Evolutionary conservation across 2,888 invertebrate species (phyloP).

Genomic region (Mellilla xanthometata): DNA sequence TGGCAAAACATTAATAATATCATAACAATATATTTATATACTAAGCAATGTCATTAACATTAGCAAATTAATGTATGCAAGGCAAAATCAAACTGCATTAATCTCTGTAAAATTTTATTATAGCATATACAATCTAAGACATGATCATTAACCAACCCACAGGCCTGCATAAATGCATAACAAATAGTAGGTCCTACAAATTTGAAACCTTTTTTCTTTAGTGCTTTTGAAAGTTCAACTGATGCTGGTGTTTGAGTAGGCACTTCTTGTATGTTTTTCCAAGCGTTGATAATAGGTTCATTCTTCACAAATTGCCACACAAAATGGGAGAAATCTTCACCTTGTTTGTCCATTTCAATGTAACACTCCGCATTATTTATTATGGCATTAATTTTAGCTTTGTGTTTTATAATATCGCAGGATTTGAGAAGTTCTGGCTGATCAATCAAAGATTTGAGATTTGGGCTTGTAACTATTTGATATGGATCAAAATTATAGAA

Average conservation of each 20-base stretch:
- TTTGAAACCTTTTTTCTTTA: slow-evolving; percentile 63
- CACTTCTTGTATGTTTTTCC: slow-evolving; percentile 49
- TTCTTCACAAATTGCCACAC: slow-evolving; percentile 63
- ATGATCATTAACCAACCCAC: slow-evolving; percentile 71
- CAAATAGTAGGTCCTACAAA: slow-evolving; percentile 66
- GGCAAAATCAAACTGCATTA: too few species aligned
- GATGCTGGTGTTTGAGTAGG: slow-evolving; percentile 55
- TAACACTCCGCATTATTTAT: slow-evolving; percentile 62
- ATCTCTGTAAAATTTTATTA: too few species aligned
- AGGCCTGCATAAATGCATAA: slow-evolving; percentile 75
- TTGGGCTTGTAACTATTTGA: neutral
- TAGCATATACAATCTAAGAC: slow-evolving; percentile 43
- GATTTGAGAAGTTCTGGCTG: neutral
- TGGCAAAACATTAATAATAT: too few species aligned
- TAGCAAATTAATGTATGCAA: too few species aligned
- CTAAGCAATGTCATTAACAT: too few species aligned
- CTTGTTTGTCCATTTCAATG: slow-evolving; percentile 51
- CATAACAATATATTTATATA: too few species aligned
- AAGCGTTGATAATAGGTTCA: slow-evolving; percentile 53
- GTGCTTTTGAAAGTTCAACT: slow-evolving; percentile 48
- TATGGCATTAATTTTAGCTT: slow-evolving; percentile 57
- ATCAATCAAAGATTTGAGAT: neutral
- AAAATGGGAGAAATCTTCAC: slow-evolving; percentile 57
- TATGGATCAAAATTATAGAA: slow-evolving; percentile 59
- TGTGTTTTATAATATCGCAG: neutral